Percentiles rank a stretch among this genome's conserved stretches.
Evolutionary conservation across 2,797 vertebrate species (phyloP).

Genomic region (Xiphorhynchus erythropygius): DNA sequence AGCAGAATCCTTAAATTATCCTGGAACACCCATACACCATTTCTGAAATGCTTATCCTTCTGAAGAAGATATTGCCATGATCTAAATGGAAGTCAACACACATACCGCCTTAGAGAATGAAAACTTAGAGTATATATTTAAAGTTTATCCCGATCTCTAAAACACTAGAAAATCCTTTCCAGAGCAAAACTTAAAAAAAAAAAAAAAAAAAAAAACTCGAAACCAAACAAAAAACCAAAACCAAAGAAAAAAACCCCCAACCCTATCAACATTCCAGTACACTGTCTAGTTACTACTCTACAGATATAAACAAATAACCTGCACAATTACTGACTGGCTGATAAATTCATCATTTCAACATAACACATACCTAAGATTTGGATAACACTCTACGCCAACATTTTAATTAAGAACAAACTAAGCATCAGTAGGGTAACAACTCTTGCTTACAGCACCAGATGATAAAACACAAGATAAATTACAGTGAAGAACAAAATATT

Average conservation of each 20-base stretch:
- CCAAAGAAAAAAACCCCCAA: no score
- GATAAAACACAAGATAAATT: not conserved
- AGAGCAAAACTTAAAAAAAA: not conserved
- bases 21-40: not conserved
- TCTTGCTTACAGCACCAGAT: not conserved
- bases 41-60: not conserved
- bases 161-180: not conserved
- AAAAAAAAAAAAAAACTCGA: no score
- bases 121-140: not conserved
- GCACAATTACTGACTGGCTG: not conserved
- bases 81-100: not conserved
- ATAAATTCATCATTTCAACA: not conserved
- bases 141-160: not conserved
- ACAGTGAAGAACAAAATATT: not conserved
- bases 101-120: not conserved
- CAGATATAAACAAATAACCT: not conserved
- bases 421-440: not conserved
- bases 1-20: not conserved
- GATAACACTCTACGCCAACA: not conserved
- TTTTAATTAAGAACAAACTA: slow-evolving; percentile 14
- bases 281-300: not conserved
- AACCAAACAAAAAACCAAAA: no score
- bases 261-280: not conserved
- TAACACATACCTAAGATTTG: not conserved
- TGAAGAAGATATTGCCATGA: not conserved